Percentiles rank a stretch among this genome's conserved stretches.
These are phyloP conservation scores for Alfaro cultratus DNA, from an alignment of 2,797 vertebrate genomes.

Conservation along the genomic window DNA sequence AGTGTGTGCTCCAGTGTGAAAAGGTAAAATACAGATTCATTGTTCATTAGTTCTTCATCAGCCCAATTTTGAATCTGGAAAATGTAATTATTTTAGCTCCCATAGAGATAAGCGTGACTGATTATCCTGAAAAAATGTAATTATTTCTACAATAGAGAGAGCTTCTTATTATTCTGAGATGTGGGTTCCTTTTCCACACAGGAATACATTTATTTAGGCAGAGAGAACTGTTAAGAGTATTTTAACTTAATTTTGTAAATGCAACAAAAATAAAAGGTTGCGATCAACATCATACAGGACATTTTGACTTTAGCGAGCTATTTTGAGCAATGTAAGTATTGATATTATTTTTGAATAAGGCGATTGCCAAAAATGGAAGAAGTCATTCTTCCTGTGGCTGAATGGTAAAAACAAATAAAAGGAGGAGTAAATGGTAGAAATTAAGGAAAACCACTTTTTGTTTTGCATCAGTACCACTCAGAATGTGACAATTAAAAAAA, in stretches of 20 bases:
- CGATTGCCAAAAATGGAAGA: neutral
- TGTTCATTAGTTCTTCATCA: slow-evolving; percentile 19
- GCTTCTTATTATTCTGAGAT: slow-evolving; percentile 41
- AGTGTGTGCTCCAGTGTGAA: neutral
- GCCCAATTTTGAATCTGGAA: slow-evolving; percentile 44
- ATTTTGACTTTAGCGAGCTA: neutral
- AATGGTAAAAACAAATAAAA: neutral
- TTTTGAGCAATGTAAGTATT: neutral
- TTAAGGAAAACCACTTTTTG: neutral
- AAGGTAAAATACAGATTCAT: slow-evolving; percentile 11
- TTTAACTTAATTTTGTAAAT: slow-evolving; percentile 19
- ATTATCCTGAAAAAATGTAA: slow-evolving; percentile 54
- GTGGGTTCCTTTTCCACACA: slow-evolving; percentile 41
- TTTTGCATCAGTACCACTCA: neutral
- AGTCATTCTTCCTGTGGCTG: neutral
- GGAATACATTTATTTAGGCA: slow-evolving; percentile 2
- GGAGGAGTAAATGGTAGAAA: neutral
- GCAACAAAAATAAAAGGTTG: neutral
- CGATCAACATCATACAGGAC: neutral
- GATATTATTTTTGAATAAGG: neutral
- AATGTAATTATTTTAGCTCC: slow-evolving; percentile 53
- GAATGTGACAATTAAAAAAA: neutral
- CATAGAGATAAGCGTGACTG: slow-evolving; percentile 49
- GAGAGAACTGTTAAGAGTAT: slow-evolving; percentile 12
- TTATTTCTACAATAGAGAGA: slow-evolving; percentile 44